A percentile compares a stretch with the other conserved stretches of the same genome.
Conservation (phyloP, 2,797 vertebrate species). For the Hemitrygon akajei region DNA sequence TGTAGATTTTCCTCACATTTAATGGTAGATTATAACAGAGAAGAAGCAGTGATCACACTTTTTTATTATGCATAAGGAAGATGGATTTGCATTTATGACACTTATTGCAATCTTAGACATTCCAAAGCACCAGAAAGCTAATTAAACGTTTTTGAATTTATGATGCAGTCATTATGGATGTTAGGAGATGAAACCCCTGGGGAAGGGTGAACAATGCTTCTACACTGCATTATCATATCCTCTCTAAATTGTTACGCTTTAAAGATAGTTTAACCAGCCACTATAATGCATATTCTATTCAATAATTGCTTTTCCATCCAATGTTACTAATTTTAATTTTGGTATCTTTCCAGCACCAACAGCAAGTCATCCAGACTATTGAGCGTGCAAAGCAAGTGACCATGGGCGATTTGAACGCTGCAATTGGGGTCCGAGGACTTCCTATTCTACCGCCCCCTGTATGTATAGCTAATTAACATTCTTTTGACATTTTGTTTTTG, state of each 20-base stretch:
- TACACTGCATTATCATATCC: not conserved
- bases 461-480: conserved; percentile 54
- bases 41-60: not conserved
- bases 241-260: not conserved
- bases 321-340: not conserved
- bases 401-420: conserved; percentile 90
- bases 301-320: not conserved
- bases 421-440: conserved; percentile 84
- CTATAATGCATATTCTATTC: not conserved
- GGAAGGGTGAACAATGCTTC: not conserved
- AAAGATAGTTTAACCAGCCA: not conserved
- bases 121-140: not conserved
- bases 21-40: not conserved
- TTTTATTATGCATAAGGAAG: not conserved
- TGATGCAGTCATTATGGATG: not conserved
- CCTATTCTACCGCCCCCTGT: conserved; percentile 68
- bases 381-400: conserved; percentile 93
- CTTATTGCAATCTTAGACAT: not conserved
- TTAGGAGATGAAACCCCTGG: not conserved
- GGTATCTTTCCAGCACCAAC: conserved; percentile 69
- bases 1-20: not conserved
- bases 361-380: conserved; percentile 90
- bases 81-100: not conserved
- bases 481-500: not conserved
- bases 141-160: not conserved